Percentiles rank a stretch among this genome's conserved stretches.
phyloP scores from a whole-genome alignment of 2,888 invertebrate genomes.

The Linyphia triangularis region DNA sequence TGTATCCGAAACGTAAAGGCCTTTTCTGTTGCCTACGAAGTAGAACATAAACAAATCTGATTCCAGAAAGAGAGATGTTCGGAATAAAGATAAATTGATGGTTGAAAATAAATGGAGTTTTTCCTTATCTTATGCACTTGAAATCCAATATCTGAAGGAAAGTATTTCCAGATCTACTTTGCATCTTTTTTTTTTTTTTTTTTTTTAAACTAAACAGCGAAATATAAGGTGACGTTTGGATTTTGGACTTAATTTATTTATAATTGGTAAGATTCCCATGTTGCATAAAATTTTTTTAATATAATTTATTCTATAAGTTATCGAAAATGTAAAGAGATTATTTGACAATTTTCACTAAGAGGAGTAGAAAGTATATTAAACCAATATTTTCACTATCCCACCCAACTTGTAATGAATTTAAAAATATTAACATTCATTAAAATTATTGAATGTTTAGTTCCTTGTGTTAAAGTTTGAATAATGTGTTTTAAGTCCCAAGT shows the following conservation, averaged over 20 bases:
- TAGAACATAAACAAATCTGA: constrained; percentile 23
- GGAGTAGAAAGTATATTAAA: no score
- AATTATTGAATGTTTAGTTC: no score
- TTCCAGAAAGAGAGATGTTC: background rate
- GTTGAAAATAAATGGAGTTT: background rate
- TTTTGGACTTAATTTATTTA: no score
- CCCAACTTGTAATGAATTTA: no score
- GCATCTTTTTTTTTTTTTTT: background rate
- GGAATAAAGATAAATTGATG: constrained; percentile 24
- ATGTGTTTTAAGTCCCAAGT: no score
- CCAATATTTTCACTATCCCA: no score
- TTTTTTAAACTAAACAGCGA: background rate
- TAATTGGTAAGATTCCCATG: background rate
- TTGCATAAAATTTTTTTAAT: background rate
- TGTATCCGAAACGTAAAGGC: background rate
- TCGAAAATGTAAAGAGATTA: no score
- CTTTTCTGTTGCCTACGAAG: background rate
- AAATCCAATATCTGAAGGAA: constrained; percentile 13
- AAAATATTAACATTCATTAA: no score
- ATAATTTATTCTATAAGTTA: background rate
- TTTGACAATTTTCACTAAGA: no score
- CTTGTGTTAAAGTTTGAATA: no score
- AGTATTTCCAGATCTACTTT: background rate
- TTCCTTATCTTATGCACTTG: background rate
- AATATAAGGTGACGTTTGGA: background rate